Percentiles rank a stretch among this genome's conserved stretches.
These are phyloP conservation scores for Artemisiospiza belli DNA, from an alignment of 2,113 vertebrate genomes.

Conservation along the genomic window DNA sequence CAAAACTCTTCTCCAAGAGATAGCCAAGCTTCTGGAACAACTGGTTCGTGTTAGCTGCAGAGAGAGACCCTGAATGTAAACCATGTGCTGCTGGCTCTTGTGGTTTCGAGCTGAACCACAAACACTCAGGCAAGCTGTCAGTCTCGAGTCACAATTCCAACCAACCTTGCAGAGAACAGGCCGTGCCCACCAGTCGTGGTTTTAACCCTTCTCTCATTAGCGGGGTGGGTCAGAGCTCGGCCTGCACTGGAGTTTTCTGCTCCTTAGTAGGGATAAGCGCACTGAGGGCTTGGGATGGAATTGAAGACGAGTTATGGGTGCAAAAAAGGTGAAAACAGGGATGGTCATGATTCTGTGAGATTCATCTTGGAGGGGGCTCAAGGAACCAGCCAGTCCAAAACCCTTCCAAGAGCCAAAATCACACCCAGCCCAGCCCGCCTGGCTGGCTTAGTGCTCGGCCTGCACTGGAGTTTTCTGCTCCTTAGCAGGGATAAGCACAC, in stretches of 20 bases:
- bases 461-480: fast-evolving
- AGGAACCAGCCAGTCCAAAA: no score
- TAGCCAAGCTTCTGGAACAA: conserved; percentile 72
- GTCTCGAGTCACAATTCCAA: conserved; percentile 68
- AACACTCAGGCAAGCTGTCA: conserved; percentile 67
- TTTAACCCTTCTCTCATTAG: conserved; percentile 54
- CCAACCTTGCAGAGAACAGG: not conserved
- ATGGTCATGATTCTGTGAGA: not conserved
- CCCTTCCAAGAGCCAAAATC: no score
- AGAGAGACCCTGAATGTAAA: conserved; percentile 74
- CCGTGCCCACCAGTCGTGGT: conserved; percentile 17
- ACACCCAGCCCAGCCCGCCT: no score
- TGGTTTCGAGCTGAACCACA: conserved; percentile 75
- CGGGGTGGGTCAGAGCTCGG: not conserved
- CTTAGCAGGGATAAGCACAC: not conserved
- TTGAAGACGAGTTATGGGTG: not conserved
- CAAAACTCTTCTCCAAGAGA: conserved; percentile 71
- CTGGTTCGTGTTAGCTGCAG: conserved; percentile 74
- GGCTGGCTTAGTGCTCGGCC: not conserved
- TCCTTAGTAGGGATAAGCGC: not conserved
- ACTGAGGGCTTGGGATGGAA: not conserved
- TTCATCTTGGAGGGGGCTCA: no score
- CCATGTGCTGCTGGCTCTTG: conserved; percentile 74
- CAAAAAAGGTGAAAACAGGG: not conserved
- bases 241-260: fast-evolving